Percentiles rank a stretch among this genome's conserved stretches.
Conservation (phyloP, 2,888 invertebrate species). For the Dichetophora obliterata region DNA sequence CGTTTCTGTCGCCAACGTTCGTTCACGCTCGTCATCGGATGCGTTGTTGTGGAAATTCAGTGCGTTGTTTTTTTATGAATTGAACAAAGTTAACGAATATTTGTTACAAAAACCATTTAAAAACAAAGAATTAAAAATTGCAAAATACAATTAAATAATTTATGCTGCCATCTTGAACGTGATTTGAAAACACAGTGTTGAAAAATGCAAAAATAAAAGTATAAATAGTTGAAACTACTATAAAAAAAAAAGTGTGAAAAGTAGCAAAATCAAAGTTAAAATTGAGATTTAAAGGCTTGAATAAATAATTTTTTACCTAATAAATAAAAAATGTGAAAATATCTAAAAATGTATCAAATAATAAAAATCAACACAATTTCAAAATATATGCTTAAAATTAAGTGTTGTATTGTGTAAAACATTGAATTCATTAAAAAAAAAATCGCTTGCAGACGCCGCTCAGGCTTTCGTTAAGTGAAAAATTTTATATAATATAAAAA, state of each 20-base stretch:
- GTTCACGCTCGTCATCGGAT: conserved; percentile 44
- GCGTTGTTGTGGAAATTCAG: conserved; percentile 13
- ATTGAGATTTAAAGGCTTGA: not conserved
- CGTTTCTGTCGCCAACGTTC: conserved; percentile 43
- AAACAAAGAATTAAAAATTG: not conserved
- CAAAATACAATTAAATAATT: not conserved
- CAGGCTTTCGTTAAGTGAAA: not conserved
- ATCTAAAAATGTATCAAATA: not conserved
- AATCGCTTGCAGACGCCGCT: not conserved
- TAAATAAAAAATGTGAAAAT: not conserved
- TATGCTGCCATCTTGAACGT: not conserved
- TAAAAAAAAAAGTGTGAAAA: not conserved
- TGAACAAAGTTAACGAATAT: conserved; percentile 2
- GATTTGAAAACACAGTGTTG: not conserved
- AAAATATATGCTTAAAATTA: conserved; percentile 6
- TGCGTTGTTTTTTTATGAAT: conserved; percentile 17
- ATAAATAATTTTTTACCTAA: not conserved
- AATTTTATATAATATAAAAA: not conserved
- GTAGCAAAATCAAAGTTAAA: not conserved
- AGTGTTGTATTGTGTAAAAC: conserved; percentile 1
- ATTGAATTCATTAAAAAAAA: not conserved
- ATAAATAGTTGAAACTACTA: not conserved
- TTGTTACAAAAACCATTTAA: not conserved
- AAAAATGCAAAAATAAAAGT: not conserved
- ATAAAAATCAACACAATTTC: conserved; percentile 14